Base-by-base conservation (phyloP, 2,797 vertebrate genomes). In the Agapornis canus region DNA sequence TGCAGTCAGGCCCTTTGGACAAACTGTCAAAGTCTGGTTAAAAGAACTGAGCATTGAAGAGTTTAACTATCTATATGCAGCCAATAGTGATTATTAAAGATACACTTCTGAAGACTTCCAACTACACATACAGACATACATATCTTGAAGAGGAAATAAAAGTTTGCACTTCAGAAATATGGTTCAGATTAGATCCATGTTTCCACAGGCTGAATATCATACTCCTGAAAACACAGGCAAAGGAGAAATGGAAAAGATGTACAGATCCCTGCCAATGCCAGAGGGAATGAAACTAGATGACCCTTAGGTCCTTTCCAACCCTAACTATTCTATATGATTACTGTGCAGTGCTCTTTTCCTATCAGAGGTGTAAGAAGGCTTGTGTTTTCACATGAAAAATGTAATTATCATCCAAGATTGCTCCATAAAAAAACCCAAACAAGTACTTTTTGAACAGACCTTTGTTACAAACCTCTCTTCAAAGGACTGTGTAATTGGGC, bases 191-290 rank as follows among this genome's bases (percentile, higher is more conserved):
- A 76, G 25, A 63, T 72, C 40, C 7, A 2, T 3, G 9, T 51
- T 92, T 94, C 82, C 60, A 82, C 5, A 59, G 39, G 51, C 48
- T 77, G 56, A 73, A 70, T 54, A 26, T 12, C 42, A 65, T 92
- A 51, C 66, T 64, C 39, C 48, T 61, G 45, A 60, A 84, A 92
- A 92, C 56, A 88, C 86, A 87, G 47, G 70, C 56, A 83, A 89
- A 88, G 22, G 60, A 90, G 43, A 93, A 90, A 89, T 0, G 2
- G 68, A 64, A 82, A 64, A 79, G 77, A 72, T 23, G 23, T 26
- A 89, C 4, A 60, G 75, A 73, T 68, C 71, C 60, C 79, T 49
- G 32, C 14, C 32, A 23, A 35, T 10, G 14, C 22, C 32, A 57
- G 32, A 14, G n/a, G 22, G 22, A 14, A 16, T 25, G 32, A 26